A percentile compares a stretch with the other conserved stretches of the same genome.
Evolutionary conservation across 1,140 invertebrate species (phyloP).

Genomic region (Heliconius hermathena): DNA sequence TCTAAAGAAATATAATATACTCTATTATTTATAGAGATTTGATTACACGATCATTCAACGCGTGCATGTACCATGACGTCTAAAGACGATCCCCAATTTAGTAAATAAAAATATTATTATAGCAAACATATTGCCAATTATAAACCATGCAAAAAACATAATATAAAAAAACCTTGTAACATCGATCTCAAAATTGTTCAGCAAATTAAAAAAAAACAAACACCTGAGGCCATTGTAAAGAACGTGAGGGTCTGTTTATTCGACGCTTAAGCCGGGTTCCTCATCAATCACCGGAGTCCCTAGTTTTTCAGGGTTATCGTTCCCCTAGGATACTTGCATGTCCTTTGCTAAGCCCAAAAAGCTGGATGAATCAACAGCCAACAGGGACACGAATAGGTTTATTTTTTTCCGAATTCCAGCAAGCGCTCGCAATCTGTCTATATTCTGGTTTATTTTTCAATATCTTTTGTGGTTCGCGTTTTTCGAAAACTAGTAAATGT

Average conservation of each 20-base stretch:
- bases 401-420: conserved; percentile 39
- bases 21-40: not conserved
- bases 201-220: conserved; percentile 54
- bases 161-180: not conserved
- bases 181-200: conserved; percentile 25
- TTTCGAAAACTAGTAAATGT: conserved; percentile 35
- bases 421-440: conserved; percentile 28
- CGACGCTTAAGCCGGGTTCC: conserved; percentile 54
- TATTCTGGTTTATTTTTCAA: conserved; percentile 41
- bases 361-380: conserved; percentile 51
- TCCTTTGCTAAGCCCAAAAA: conserved; percentile 56
- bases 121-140: not conserved
- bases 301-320: conserved; percentile 66
- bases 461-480: conserved; percentile 39
- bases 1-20: not conserved
- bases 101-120: not conserved
- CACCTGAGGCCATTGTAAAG: conserved; percentile 61
- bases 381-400: conserved; percentile 51
- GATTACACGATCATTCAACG: not conserved
- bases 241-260: conserved; percentile 67
- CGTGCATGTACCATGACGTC: not conserved
- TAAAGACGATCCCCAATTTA: no score
- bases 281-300: conserved; percentile 70
- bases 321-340: conserved; percentile 52
- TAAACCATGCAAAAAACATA: not conserved